Conservation (phyloP, 2,797 vertebrate species). For the Hippopotamyrus pictus region DNA sequence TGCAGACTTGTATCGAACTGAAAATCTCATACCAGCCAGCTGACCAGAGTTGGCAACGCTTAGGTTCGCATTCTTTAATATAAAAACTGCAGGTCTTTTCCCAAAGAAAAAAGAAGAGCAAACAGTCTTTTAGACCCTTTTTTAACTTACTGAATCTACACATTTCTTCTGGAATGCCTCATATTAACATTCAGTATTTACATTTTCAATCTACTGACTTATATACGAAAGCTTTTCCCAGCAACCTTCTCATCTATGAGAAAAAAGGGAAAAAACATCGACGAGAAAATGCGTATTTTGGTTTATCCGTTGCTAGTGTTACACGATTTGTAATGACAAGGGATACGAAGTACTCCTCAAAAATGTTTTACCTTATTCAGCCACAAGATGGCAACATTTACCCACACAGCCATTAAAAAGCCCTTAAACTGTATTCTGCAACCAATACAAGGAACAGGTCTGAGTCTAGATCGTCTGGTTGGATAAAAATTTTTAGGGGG, state of each 20-base stretch:
- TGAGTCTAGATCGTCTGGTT: not conserved
- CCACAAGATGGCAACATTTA: conserved; percentile 10
- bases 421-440: not conserved
- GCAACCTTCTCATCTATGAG: not conserved
- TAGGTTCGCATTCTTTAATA: not conserved
- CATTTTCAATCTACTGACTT: not conserved
- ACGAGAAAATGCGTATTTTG: not conserved
- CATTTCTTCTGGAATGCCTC: not conserved
- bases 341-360: not conserved
- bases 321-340: not conserved
- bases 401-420: not conserved
- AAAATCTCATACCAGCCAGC: not conserved
- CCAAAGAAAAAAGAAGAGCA: not conserved
- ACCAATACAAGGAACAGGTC: not conserved
- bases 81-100: not conserved
- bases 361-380: not conserved
- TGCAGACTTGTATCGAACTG: not conserved
- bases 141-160: not conserved
- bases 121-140: conserved; percentile 1
- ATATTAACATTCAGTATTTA: not conserved
- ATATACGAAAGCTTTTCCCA: not conserved
- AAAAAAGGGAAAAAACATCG: not conserved
- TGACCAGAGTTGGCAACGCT: not conserved
- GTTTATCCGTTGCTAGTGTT: not conserved
- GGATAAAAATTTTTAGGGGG: not conserved